Percentiles rank a stretch among this genome's conserved stretches.
phyloP scores from a whole-genome alignment of 2,113 vertebrate species.

The Rhegmatorhina hoffmannsi region DNA sequence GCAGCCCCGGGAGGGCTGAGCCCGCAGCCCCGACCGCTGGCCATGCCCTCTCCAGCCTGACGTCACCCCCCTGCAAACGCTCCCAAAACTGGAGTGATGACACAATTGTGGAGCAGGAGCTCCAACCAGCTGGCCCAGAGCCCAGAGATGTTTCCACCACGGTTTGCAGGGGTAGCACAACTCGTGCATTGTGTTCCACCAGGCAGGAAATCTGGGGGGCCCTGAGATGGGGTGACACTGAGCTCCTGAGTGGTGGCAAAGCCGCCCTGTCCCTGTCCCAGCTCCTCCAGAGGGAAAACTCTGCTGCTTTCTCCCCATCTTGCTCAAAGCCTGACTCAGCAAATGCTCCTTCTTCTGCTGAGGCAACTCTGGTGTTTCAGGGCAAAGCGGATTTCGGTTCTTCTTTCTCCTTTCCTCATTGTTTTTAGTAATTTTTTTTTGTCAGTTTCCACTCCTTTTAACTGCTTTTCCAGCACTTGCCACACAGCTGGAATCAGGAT shows the following conservation, averaged over 20 bases:
- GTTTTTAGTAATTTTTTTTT: fast-evolving
- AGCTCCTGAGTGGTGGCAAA: fast-evolving
- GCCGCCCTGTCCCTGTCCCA: background rate
- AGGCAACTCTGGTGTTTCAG: fast-evolving
- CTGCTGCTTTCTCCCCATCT: background rate
- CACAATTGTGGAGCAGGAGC: background rate
- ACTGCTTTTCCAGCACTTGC: conserved; percentile 36
- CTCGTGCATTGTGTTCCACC: fast-evolving
- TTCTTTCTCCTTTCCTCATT: background rate
- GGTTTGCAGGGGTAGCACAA: fast-evolving
- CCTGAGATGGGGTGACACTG: fast-evolving
- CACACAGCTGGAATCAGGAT: background rate
- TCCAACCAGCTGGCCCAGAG: background rate
- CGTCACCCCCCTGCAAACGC: background rate
- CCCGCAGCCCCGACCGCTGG: background rate
- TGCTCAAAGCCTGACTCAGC: background rate
- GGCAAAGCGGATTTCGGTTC: fast-evolving
- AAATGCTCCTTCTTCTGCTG: background rate
- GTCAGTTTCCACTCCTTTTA: background rate
- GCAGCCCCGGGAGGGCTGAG: background rate
- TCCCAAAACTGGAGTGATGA: background rate
- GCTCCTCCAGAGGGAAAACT: background rate
- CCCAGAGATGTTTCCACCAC: fast-evolving
- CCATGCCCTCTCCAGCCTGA: conserved; percentile 32
- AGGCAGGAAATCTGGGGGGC: background rate